A percentile compares a stretch with the other conserved stretches of the same genome.
phyloP scores from a whole-genome alignment of 2,113 vertebrate genomes.

The Ameiurus melas region DNA sequence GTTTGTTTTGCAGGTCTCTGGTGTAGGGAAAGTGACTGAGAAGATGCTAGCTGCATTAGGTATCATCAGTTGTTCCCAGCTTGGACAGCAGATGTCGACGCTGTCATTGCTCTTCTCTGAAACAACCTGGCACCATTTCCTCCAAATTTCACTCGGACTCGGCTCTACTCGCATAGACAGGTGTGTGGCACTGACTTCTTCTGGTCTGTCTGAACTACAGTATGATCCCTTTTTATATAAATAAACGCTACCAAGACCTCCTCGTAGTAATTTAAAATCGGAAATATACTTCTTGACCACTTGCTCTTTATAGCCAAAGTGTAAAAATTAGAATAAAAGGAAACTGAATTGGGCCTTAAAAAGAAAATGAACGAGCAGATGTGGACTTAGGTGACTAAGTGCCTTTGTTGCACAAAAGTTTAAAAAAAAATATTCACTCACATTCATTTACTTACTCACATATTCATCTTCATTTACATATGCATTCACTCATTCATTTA shows the following conservation, averaged over 20 bases:
- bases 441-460: not conserved
- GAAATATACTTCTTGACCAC: not conserved
- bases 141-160: constrained; percentile 87
- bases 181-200: constrained; percentile 60
- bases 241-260: not conserved
- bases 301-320: not conserved
- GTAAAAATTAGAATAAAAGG: not conserved
- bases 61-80: constrained; percentile 84
- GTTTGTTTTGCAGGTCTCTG: constrained; percentile 79
- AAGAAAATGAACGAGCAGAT: not conserved
- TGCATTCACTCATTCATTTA: not conserved
- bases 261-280: not conserved
- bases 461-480: not conserved
- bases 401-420: not conserved
- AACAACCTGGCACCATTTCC: constrained; percentile 85
- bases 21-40: constrained; percentile 97
- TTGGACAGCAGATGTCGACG: constrained; percentile 86
- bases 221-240: not conserved
- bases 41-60: constrained; percentile 90
- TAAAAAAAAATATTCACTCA: not conserved
- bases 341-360: not conserved
- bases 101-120: constrained; percentile 92
- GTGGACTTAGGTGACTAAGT: not conserved
- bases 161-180: constrained; percentile 84
- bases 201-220: not conserved